phyloP scores from a whole-genome alignment of 2,797 vertebrate genomes.

The Yasuhikotakia modesta region DNA sequence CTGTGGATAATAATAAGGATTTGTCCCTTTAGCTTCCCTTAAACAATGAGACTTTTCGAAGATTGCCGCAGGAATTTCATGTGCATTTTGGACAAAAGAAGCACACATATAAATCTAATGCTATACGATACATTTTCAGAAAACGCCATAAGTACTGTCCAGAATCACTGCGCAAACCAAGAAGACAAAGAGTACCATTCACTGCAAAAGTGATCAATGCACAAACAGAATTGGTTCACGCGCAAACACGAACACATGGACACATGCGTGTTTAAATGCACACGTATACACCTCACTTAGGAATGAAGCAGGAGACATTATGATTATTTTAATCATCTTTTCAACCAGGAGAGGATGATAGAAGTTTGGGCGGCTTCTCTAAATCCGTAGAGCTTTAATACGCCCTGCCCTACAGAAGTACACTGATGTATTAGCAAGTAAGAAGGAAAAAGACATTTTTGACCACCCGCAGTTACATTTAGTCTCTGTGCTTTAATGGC shows the following conservation, averaged over 20 bases:
- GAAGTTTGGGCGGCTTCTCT: neutral
- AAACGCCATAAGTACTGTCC: conserved; percentile 67
- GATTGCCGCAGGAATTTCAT: conserved; percentile 9
- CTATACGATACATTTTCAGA: conserved; percentile 69
- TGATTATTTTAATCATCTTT: conserved; percentile 4
- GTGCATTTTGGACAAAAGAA: neutral
- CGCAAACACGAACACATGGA: conserved; percentile 1
- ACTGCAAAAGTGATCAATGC: conserved; percentile 35
- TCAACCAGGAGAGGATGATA: neutral
- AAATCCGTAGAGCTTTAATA: neutral
- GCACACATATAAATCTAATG: conserved; percentile 48
- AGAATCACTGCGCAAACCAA: conserved; percentile 64
- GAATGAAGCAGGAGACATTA: neutral
- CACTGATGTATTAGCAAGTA: neutral
- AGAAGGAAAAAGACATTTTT: neutral
- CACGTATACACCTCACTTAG: conserved; percentile 6
- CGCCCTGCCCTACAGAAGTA: conserved; percentile 25
- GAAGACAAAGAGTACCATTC: conserved; percentile 66
- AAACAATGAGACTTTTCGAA: conserved; percentile 15
- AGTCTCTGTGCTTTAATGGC: conserved; percentile 1
- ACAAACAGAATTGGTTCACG: conserved; percentile 15
- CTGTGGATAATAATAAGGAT: conserved; percentile 18
- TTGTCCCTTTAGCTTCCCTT: conserved; percentile 31
- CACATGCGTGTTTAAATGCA: neutral
- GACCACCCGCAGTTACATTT: neutral